phyloP scores from a whole-genome alignment of 2,797 vertebrate genomes.

The Cynopterus sphinx region DNA sequence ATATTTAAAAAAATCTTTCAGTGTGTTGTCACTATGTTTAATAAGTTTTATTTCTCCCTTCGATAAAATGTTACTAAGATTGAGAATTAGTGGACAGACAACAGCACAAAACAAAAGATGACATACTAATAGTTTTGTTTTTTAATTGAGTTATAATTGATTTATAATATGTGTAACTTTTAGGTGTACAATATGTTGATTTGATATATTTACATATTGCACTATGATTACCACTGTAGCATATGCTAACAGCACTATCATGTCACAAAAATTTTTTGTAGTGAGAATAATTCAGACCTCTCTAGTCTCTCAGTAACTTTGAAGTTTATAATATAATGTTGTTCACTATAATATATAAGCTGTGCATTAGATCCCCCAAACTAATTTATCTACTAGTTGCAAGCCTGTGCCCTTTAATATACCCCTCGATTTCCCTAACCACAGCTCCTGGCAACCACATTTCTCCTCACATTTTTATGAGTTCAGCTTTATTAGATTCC shows the following conservation, averaged over 20 bases:
- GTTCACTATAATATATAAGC: background rate
- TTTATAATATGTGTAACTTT: background rate
- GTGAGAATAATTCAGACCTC: background rate
- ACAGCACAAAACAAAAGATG: background rate
- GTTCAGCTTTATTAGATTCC: background rate
- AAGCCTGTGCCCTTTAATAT: background rate
- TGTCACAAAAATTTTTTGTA: background rate
- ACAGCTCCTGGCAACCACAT: rapidly evolving
- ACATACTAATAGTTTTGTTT: background rate
- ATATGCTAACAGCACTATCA: background rate
- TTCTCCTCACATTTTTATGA: background rate
- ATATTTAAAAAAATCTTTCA: background rate
- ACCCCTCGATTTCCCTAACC: background rate
- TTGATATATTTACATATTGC: background rate
- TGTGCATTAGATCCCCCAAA: background rate
- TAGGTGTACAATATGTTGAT: background rate
- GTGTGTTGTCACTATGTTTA: background rate
- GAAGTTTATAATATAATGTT: background rate
- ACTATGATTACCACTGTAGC: background rate
- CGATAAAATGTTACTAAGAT: background rate
- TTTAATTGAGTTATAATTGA: background rate
- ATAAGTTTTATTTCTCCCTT: background rate
- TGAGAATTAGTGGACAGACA: background rate
- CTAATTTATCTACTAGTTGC: background rate
- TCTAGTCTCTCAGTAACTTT: background rate